Conservation (phyloP, 2,113 vertebrate species). For the Brachypteracias leptosomus region DNA sequence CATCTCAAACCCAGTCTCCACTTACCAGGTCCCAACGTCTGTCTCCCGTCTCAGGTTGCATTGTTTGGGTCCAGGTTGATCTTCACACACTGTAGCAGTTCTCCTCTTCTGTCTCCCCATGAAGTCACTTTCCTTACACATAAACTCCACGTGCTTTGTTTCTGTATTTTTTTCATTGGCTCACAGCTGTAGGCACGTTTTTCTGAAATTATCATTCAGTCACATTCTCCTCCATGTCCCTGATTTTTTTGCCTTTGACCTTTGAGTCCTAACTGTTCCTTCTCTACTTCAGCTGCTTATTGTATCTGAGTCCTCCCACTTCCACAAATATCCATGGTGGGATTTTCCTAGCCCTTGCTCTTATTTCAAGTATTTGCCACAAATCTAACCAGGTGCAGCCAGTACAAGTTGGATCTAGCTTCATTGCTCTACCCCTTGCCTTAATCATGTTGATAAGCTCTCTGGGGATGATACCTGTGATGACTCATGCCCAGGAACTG, state of each 20-base stretch:
- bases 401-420: neutral
- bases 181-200: neutral
- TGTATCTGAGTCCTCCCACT: neutral
- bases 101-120: neutral
- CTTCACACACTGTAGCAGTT: neutral
- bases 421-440: neutral
- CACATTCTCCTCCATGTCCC: neutral
- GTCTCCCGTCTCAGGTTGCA: neutral
- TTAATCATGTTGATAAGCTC: neutral
- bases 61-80: neutral
- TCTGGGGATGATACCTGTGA: neutral
- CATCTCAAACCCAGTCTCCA: neutral
- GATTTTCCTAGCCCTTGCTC: neutral
- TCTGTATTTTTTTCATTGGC: neutral
- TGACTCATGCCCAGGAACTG: neutral
- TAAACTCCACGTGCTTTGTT: rapidly evolving
- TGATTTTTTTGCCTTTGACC: neutral
- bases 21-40: neutral
- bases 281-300: neutral
- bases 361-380: neutral
- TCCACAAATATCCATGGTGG: neutral
- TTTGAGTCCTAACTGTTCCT: neutral
- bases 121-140: neutral
- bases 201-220: neutral
- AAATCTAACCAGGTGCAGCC: neutral